A percentile compares a stretch with the other conserved stretches of the same genome.
These are phyloP conservation scores for Istiophorus platypterus DNA, from an alignment of 2,113 vertebrate genomes.

Conservation along the genomic window DNA sequence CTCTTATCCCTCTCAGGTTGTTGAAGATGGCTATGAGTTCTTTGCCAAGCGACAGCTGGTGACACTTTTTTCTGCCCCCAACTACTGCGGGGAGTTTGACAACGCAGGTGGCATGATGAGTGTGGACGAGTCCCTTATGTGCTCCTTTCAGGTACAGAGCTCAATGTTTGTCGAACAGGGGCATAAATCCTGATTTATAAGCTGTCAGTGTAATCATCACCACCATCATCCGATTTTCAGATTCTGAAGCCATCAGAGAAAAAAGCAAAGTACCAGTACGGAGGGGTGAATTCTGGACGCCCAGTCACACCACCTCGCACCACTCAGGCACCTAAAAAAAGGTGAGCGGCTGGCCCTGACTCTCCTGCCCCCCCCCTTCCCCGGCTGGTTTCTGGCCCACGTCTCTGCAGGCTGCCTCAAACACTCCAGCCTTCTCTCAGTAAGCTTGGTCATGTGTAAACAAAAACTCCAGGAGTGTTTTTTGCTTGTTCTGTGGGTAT, in stretches of 20 bases:
- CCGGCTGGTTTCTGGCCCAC: conserved; percentile 27
- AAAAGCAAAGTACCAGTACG: conserved; percentile 97
- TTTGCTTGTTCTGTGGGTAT: conserved; percentile 72
- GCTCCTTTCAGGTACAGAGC: conserved; percentile 92
- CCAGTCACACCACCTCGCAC: conserved; percentile 94
- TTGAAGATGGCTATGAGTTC: conserved; percentile 97
- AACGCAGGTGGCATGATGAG: conserved; percentile 98
- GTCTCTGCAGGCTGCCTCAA: conserved; percentile 62
- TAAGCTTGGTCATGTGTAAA: conserved; percentile 69
- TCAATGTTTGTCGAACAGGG: neutral
- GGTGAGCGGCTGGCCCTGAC: conserved; percentile 86
- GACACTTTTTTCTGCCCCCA: conserved; percentile 94
- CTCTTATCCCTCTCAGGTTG: conserved; percentile 84
- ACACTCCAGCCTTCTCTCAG: conserved; percentile 62
- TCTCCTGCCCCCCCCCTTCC: conserved; percentile 32
- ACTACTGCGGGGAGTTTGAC: conserved; percentile 97
- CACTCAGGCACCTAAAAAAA: conserved; percentile 95
- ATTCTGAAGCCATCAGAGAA: conserved; percentile 97
- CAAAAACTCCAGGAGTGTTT: conserved; percentile 60
- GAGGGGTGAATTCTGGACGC: conserved; percentile 93
- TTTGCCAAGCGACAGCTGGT: conserved; percentile 96
- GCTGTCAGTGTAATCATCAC: neutral
- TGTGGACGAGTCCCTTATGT: conserved; percentile 97
- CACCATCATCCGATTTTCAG: conserved; percentile 73
- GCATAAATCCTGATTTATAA: neutral